These are phyloP conservation scores for Ptiloglossa arizonensis DNA, from an alignment of 1,140 invertebrate species.

Conservation along the genomic window DNA sequence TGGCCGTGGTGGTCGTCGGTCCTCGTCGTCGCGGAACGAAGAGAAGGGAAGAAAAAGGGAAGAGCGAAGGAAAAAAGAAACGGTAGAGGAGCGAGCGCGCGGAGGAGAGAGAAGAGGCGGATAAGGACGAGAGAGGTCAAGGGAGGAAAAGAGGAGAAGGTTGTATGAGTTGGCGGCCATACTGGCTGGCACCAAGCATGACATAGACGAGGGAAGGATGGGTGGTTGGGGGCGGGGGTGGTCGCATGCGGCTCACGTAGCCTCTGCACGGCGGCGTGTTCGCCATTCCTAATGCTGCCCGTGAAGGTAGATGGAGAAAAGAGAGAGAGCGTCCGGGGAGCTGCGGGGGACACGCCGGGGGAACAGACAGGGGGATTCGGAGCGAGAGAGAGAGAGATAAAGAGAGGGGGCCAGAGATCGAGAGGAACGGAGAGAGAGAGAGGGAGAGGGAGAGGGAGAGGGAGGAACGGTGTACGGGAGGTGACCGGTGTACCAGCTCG, in stretches of 20 bases:
- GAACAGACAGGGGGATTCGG: slow-evolving; percentile 33
- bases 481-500: slow-evolving; percentile 75
- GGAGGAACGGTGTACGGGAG: slow-evolving; percentile 70
- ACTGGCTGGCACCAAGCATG: slow-evolving; percentile 77
- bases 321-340: slow-evolving; percentile 41
- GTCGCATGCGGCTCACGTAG: slow-evolving; percentile 85
- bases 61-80: slow-evolving; percentile 21
- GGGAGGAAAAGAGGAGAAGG: slow-evolving; percentile 77
- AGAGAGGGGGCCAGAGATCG: slow-evolving; percentile 6
- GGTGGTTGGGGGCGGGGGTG: slow-evolving; percentile 76
- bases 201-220: slow-evolving; percentile 72
- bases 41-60: slow-evolving; percentile 22
- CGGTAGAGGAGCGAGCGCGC: background rate
- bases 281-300: slow-evolving; percentile 84
- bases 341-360: slow-evolving; percentile 33
- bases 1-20: no score
- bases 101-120: slow-evolving; percentile 46
- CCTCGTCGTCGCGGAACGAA: background rate
- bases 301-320: slow-evolving; percentile 73
- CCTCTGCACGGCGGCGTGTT: slow-evolving; percentile 85
- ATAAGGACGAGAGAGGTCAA: slow-evolving; percentile 71
- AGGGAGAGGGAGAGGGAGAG: slow-evolving; percentile 53
- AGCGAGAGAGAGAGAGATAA: slow-evolving; percentile 50
- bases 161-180: slow-evolving; percentile 77
- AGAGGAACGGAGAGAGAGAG: slow-evolving; percentile 48